A percentile compares a stretch with the other conserved stretches of the same genome.
Evolutionary conservation across 2,113 vertebrate species (phyloP).

Genomic region (Spheniscus mendiculus): DNA sequence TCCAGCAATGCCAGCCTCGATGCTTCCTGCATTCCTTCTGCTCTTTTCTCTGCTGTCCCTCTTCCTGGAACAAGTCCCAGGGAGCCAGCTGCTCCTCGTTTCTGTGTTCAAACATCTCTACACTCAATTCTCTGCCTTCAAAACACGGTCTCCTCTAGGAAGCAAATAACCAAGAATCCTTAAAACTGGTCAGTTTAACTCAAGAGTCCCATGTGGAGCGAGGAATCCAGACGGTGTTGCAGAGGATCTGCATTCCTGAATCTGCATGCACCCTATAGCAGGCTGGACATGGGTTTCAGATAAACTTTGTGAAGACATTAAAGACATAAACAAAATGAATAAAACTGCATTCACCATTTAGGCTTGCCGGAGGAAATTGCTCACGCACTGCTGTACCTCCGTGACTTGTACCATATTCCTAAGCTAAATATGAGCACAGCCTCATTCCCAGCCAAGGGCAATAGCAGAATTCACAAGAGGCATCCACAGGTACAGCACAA

Average conservation of each 20-base stretch:
- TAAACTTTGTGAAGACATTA: neutral
- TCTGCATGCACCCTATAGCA: neutral
- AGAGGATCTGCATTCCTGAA: neutral
- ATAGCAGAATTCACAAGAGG: neutral
- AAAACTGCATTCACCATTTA: neutral
- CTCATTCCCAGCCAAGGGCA: neutral
- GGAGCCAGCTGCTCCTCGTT: constrained; percentile 5
- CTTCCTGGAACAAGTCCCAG: constrained; percentile 40
- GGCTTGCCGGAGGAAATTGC: neutral
- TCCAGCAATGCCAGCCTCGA: constrained; percentile 15
- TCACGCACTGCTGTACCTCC: neutral
- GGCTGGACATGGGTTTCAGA: neutral
- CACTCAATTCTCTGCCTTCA: constrained; percentile 15
- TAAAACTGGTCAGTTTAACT: neutral
- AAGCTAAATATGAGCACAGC: neutral
- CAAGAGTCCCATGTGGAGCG: neutral
- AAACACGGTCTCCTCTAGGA: neutral
- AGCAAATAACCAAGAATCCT: neutral
- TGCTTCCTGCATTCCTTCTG: constrained; percentile 49
- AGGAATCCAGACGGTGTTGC: neutral
- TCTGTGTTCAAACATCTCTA: constrained; percentile 37
- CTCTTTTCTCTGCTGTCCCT: constrained; percentile 39
- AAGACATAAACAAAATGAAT: neutral
- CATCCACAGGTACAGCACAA: neutral
- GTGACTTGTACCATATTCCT: neutral